Evolutionary conservation across 2,113 vertebrate genomes (phyloP), one percentile per base, ranked within the genome.

Genomic region (Trinectes maculatus): DNA sequence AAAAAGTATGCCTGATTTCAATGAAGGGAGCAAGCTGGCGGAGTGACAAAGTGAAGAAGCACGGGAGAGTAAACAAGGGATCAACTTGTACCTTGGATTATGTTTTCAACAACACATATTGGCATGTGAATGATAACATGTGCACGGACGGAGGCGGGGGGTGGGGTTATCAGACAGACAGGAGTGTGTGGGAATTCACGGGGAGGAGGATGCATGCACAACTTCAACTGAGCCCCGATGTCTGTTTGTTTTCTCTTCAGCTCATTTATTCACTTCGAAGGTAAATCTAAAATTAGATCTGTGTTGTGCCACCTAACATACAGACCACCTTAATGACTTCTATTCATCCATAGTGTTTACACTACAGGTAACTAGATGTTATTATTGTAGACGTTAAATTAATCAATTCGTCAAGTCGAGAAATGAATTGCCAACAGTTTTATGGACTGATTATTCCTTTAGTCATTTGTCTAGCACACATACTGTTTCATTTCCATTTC

Each of bases 21-120:
- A 37, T 21, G 36, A 63, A 37, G 56, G 43, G 75, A 81, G 69
- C 9, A 59, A 71, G 64, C 21, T 2, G 5, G 51, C 59, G 49
- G 52, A 48, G 48, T 16, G 39, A 15, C 13, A 28, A 52, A 36
- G 42, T 71, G 40, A 59, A 49, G 21, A 15, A 18, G 48, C 82
- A 63, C 33, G 0, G 46, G 47, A 74, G 47, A 71, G 67, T 77
- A 80, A 87, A 84, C 77, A 86, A 67, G 19, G 74, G 21, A 22
- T 42, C 48, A 58, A 68, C 46, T 7, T 61, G 8, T 71, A 39
- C 48, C 72, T 49, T 36, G 12, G 22, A 26, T 48, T 28, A 51
- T 47, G 51, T 49, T 73, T 74, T 47, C 18, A 3, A 29, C 40
- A 64, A 40, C 31, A 69, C 5, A 8, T 16, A 28, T n/a, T 11